Conservation (phyloP, 2,113 vertebrate species). For the Macrotus californicus region DNA sequence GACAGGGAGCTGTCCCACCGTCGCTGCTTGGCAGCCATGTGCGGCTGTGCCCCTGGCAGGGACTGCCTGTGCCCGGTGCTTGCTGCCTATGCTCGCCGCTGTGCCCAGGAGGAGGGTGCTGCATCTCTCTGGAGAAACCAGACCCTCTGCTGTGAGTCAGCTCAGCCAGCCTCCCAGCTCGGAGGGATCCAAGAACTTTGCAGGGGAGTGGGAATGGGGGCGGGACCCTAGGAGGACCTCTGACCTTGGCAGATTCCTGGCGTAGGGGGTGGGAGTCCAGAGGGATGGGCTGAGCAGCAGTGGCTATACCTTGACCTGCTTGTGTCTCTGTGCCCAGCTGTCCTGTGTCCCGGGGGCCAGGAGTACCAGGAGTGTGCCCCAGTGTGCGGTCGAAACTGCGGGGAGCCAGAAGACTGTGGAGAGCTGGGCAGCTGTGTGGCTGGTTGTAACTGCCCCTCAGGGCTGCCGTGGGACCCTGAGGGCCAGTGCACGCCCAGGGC, state of each 20-base stretch:
- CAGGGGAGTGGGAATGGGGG: not conserved
- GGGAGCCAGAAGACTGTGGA: conserved; percentile 72
- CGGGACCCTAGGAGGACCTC: not conserved
- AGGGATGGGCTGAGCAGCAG: not conserved
- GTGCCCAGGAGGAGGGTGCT: conserved; percentile 84
- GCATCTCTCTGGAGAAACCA: conserved; percentile 84
- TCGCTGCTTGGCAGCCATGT: conserved; percentile 84
- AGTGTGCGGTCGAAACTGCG: conserved; percentile 82
- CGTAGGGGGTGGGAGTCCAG: rapidly evolving
- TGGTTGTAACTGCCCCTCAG: conserved; percentile 87
- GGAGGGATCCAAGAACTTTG: not conserved
- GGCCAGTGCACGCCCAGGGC: too few relatives aligned
- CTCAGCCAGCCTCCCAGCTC: not conserved
- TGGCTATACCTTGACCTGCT: not conserved
- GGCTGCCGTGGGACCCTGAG: conserved; percentile 82
- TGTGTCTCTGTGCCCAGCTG: conserved; percentile 70
- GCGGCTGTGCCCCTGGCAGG: conserved; percentile 74
- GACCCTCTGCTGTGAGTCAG: conserved; percentile 85
- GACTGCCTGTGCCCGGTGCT: conserved; percentile 85
- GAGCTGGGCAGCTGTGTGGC: conserved; percentile 81
- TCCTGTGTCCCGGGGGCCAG: conserved; percentile 85
- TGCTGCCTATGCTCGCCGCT: conserved; percentile 83
- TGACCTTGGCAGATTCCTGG: conserved; percentile 26
- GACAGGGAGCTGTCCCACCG: conserved; percentile 82
- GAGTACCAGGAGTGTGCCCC: conserved; percentile 86